Conservation (phyloP, 2,797 vertebrate genomes). For the Rhynchotus rufescens region DNA sequence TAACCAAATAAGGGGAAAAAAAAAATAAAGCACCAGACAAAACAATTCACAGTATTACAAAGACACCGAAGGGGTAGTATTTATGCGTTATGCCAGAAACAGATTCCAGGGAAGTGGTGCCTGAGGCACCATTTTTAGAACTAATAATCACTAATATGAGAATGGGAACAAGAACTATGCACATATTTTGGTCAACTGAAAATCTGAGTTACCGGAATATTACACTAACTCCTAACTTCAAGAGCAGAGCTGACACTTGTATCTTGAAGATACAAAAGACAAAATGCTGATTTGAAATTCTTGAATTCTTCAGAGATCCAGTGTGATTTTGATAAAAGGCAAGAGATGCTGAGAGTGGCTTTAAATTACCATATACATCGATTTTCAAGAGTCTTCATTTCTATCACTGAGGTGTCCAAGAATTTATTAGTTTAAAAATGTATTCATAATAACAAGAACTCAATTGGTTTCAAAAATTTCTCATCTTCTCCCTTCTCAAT, state of each 20-base stretch:
- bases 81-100: neutral
- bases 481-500: neutral
- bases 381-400: neutral
- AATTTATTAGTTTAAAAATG: neutral
- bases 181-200: neutral
- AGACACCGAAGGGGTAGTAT: neutral
- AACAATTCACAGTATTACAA: neutral
- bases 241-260: neutral
- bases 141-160: neutral
- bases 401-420: neutral
- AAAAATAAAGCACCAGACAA: conserved; percentile 1
- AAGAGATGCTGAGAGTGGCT: neutral
- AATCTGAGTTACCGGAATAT: neutral
- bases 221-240: neutral
- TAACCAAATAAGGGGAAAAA: neutral
- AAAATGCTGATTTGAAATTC: neutral
- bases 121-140: neutral
- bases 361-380: neutral
- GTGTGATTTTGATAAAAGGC: neutral
- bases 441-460: neutral
- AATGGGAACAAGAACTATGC: neutral
- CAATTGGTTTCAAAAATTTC: neutral
- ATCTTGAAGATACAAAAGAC: neutral
- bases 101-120: neutral
- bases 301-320: neutral